These are phyloP conservation scores for Athalia rosae DNA, from an alignment of 2,888 invertebrate genomes.

Conservation along the genomic window DNA sequence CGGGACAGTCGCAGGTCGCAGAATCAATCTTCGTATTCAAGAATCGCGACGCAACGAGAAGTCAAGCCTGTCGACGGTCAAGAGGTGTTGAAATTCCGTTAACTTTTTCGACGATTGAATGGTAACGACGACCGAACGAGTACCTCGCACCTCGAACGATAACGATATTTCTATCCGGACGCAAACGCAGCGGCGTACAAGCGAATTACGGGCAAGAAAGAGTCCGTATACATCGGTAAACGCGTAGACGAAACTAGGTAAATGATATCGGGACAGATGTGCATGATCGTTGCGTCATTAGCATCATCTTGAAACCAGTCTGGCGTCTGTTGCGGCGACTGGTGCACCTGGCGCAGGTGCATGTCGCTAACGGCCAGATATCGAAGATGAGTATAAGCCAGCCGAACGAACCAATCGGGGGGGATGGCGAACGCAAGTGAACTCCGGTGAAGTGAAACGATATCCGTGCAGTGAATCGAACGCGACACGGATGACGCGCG, in stretches of 20 bases:
- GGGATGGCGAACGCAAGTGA: neutral
- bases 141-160: neutral
- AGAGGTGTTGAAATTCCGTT: too few species aligned
- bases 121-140: neutral
- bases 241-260: neutral
- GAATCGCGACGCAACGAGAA: too few species aligned
- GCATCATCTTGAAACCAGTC: conserved; percentile 26
- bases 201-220: neutral
- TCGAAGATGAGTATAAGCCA: neutral
- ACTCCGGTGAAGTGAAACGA: neutral
- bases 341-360: conserved; percentile 39
- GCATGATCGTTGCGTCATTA: conserved; percentile 18
- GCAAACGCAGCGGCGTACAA: too few species aligned
- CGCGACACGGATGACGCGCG: neutral
- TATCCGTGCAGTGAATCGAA: neutral
- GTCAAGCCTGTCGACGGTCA: too few species aligned
- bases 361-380: conserved; percentile 17
- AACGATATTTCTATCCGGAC: neutral
- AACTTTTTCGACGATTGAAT: too few species aligned
- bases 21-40: too few species aligned
- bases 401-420: neutral
- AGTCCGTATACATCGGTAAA: neutral
- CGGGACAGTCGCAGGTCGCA: neutral
- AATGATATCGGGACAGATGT: neutral
- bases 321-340: conserved; percentile 16